phyloP scores from a whole-genome alignment of 1,140 invertebrate genomes.

The Hylaeus volcanicus region DNA sequence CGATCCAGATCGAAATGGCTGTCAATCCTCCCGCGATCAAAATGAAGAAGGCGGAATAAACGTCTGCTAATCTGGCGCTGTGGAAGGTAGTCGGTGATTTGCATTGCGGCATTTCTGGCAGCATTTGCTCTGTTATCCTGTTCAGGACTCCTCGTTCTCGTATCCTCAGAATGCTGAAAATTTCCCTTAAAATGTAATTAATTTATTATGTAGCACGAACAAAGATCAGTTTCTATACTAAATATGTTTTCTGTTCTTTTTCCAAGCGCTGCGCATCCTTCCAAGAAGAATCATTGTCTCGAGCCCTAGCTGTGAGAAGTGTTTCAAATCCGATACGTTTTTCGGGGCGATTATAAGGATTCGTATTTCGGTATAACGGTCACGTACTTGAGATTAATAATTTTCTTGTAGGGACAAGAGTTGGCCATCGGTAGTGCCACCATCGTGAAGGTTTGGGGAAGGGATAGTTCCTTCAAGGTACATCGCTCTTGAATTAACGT shows the following conservation, averaged over 20 bases:
- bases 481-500: constrained; percentile 76
- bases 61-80: constrained; percentile 75
- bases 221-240: too few species aligned
- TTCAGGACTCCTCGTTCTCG: constrained; percentile 75
- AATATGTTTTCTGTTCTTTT: neutral
- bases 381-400: constrained; percentile 77
- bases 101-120: constrained; percentile 76
- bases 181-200: neutral
- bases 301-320: too few species aligned
- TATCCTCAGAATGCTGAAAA: constrained; percentile 74
- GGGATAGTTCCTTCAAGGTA: constrained; percentile 72
- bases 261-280: too few species aligned
- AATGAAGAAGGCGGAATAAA: constrained; percentile 78
- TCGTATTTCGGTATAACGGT: neutral
- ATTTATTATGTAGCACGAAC: too few species aligned
- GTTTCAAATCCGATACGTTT: too few species aligned
- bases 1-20: constrained; percentile 63
- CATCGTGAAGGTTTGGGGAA: constrained; percentile 71
- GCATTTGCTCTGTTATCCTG: constrained; percentile 71
- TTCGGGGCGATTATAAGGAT: neutral
- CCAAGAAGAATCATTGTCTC: too few species aligned
- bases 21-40: constrained; percentile 68
- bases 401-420: constrained; percentile 76
- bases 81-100: constrained; percentile 71
- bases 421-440: constrained; percentile 77